Evolutionary conservation across 2,888 invertebrate genomes (phyloP), one percentile per base, ranked within the genome.

Genomic region (Agriotes lineatus): DNA sequence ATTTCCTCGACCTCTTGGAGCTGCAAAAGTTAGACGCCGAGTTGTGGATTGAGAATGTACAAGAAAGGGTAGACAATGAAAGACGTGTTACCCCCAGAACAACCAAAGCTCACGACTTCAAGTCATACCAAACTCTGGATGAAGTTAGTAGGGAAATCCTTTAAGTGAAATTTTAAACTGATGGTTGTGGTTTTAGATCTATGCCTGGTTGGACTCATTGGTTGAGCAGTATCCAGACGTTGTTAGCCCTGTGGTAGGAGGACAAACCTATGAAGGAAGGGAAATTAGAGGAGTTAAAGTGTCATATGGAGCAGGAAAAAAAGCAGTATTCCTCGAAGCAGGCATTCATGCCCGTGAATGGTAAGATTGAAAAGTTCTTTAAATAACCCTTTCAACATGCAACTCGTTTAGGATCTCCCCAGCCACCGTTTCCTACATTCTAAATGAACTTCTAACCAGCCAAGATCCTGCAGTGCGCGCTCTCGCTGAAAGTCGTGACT

Each of bases 391-490:
- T n/a, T n/a, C n/a, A n/a, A n/a, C n/a, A n/a, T 25, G 25, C 7
- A 25, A 25, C 3, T 25, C 3, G 3, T 25, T 25, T 5, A 83
- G 83, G 83, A 82, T 83, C 37, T 71, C 78, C 9, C 78, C 80
- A 10, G 83, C 83, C n/a, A 79, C 79, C 0, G 76, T 72, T 33
- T 81, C 82, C 2, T 83, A 74, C 84, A 87, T 93, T 52, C 88
- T 93, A 19, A 90, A 93, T 74, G 87, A 92, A 80, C 82, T 94
- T 14, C 81, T 93, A 12, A 90, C 88, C 0, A 90, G 90, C 39
- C 78, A 79, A 0, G 86, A 91, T 72, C 74, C 85, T 0, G 84
- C 83, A 25, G 85, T 90, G 0, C 85, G 88, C 18, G 80, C 83
- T 7, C 81, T 93, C 75, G 89, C 91, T 1, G 88, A 91, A 71